These are phyloP conservation scores for Sterna hirundo DNA, from an alignment of 2,113 vertebrate species.

Conservation along the genomic window DNA sequence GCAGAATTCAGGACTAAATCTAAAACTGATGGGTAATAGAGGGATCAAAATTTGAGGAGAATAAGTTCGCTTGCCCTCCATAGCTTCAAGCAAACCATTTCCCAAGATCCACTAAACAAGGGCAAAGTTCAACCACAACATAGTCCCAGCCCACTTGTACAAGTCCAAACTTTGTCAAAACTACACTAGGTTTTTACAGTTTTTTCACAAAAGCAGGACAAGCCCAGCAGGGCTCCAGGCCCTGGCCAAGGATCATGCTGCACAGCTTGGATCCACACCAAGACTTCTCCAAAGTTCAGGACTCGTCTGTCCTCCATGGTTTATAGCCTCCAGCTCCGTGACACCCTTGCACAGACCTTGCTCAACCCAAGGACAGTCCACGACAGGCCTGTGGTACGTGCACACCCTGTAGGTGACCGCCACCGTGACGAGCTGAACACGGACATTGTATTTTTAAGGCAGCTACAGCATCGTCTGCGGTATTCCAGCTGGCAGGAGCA, in stretches of 20 bases:
- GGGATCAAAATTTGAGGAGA: background rate
- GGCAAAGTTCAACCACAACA: background rate
- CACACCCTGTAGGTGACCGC: background rate
- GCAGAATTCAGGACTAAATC: slow-evolving; percentile 8
- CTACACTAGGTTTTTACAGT: background rate
- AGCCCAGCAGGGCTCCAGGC: background rate
- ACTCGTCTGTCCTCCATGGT: background rate
- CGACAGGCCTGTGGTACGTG: fast-evolving
- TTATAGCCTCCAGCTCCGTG: fast-evolving
- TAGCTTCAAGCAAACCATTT: background rate
- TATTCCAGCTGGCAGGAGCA: background rate
- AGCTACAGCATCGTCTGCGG: background rate
- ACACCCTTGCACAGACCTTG: background rate
- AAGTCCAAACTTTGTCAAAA: background rate
- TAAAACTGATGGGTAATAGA: background rate
- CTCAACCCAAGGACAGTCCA: background rate
- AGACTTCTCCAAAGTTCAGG: background rate
- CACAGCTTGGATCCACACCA: background rate
- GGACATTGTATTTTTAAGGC: background rate
- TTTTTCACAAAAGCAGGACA: background rate
- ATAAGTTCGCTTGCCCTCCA: background rate
- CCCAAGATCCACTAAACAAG: background rate
- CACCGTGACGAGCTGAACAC: background rate
- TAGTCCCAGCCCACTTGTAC: background rate
- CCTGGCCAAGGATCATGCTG: background rate